Base-by-base conservation (phyloP, 2,113 vertebrate genomes). In the Cacatua alba region DNA sequence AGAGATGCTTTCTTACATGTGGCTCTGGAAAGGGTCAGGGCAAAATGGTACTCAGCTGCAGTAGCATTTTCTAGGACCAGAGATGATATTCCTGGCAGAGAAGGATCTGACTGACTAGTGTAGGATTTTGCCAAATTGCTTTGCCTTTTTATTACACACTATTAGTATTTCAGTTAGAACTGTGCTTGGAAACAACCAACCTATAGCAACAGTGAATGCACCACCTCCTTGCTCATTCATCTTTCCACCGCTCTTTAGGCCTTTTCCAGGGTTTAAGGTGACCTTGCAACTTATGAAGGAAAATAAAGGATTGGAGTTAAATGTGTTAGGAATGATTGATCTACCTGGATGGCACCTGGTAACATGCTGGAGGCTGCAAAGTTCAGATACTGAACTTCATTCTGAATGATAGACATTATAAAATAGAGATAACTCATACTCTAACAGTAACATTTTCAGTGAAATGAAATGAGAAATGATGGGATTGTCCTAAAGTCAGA, bases 271-370 rank as follows among this genome's bases (percentile, higher is more conserved):
- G 44, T 18, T 96, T 84, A 85, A 86, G 91, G 83, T 94, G 92
- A 96, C 94, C 96, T 96, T 95, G 94, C 62, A 96, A 85, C 52
- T 94, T 92, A 91, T 35, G 88, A 91, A 86, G 69, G 74, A 55
- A 90, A 95, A 94, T 49, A 92, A 91, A 96, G 37, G 37, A 86
- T 86, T 53, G 69, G 62, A 92, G 65, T 89, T 92, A 92, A 86
- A 91, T 0, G 1, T 80, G 53, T 95, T 95, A 91, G 83, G 85
- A 96, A 96, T 97, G 86, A 93, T 62, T 94, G 88, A 93, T 92
- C 90, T 86, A 86, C 80, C 77, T 84, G 69, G 55, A 89, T 93
- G 65, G 80, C 90, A 91, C 86, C 90, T 92, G 92, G 92, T 91
- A 93, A 86, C 17, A 2, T 46, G 76, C 83, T 86, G 76, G 60